Evolutionary conservation across 1,140 invertebrate species (phyloP).

Genomic region (Pissodes strobi): DNA sequence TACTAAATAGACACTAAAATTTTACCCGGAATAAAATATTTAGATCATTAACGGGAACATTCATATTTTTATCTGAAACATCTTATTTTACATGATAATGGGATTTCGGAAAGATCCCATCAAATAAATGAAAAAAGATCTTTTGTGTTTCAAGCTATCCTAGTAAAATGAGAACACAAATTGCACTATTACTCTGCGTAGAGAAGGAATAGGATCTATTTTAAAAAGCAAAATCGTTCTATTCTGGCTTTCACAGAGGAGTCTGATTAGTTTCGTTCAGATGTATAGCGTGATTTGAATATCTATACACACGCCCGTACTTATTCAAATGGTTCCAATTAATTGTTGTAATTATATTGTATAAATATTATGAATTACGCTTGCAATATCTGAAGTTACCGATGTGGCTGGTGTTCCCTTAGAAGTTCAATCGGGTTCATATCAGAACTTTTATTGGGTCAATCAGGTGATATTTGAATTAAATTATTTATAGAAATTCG

Average conservation of each 20-base stretch:
- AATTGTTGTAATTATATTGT: background rate
- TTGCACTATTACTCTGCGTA: slow-evolving; percentile 17
- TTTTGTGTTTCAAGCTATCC: slow-evolving; percentile 7
- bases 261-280: background rate
- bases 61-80: background rate
- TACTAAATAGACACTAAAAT: too few species aligned
- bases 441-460: too few species aligned
- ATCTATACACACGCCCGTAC: background rate
- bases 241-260: too few species aligned
- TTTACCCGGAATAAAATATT: too few species aligned
- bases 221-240: slow-evolving; percentile 19
- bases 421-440: background rate
- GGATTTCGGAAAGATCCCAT: slow-evolving; percentile 6
- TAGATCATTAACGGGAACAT: background rate
- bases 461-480: background rate
- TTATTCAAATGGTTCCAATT: background rate
- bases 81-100: slow-evolving; percentile 12
- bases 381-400: too few species aligned
- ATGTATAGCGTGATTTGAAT: background rate
- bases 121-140: slow-evolving; percentile 9
- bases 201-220: slow-evolving; percentile 2
- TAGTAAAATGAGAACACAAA: slow-evolving; percentile 8
- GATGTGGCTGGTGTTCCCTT: background rate
- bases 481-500: background rate
- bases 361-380: too few species aligned